Evolutionary conservation across 2,797 vertebrate genomes (phyloP), one percentile per base, ranked within the genome.

Genomic region (Coregonus sp.): DNA sequence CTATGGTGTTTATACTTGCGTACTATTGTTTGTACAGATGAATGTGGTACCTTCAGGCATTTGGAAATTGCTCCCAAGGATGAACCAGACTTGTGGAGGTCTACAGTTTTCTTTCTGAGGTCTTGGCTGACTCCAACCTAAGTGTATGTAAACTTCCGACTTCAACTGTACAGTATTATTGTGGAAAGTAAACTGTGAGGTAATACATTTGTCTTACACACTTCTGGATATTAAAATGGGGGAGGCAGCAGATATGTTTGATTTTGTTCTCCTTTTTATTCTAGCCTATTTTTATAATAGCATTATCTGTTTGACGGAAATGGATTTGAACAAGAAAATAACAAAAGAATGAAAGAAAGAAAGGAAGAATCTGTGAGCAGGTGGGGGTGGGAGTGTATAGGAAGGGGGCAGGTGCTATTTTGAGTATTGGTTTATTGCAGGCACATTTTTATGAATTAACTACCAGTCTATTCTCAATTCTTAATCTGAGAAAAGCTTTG

Each of bases 401-500:
- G 37, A 78, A 31, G 81, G 78, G 56, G 69, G 47, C 63, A 66
- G 82, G 80, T 75, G 79, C 86, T 90, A 87, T 91, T 90, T 89
- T 88, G 76, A 80, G 78, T 74, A 52, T 69, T 79, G 77, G 80
- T 85, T 84, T 81, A 83, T 59, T 81, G 72, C 80, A 74, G 77
- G 25, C 50, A 81, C 80, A 82, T 85, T 47, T 70, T 61, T 76
- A 82, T 86, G 73, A 80, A 85, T 87, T 77, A 84, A 75, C 70
- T 2, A 75, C 71, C 2, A 29, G 80, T 70, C 73, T 75, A 47
- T 86, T 86, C 88, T 83, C 80, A 84, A 89, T 88, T 85, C 89
- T 84, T 81, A 84, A 88, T 88, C 85, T 88, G 82, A 75, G 88
- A 86, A 88, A 73, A 68, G 84, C 89, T 90, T 86, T 84, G 84